Evolutionary conservation across 2,888 invertebrate genomes (phyloP), one percentile per base, ranked within the genome.

Genomic region (Tipula unca): DNA sequence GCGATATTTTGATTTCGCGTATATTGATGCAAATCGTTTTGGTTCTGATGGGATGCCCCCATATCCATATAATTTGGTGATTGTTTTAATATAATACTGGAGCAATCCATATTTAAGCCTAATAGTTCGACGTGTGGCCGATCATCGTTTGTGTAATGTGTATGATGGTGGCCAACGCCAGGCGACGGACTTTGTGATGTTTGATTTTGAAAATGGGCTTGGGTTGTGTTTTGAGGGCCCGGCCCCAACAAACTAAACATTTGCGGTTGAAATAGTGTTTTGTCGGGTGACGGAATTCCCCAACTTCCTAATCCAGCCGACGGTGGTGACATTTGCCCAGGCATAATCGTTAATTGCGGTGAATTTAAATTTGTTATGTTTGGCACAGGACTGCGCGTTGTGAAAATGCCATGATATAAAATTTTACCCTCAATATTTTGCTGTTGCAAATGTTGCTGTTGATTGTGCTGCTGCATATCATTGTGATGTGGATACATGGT

Each of bases 321-420:
- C 86, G 92, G 91, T 87, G 94, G 92, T 88, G 94, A 92, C 91
- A 92, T 93, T 86, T 91, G 91, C 6, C 89, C 91, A 32, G 89
- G 90, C 88, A 90, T 87, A 85, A 90, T 90, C 86, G 88, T 89
- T 86, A 91, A 88, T 84, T 90, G 91, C 35, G 91, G 89, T 86
- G 91, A 91, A 86, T 90, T 88, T 5, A 88, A 87, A 87, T 87
- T 87, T 13, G 88, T 87, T 85, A 88, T 87, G 85, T 89, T 89
- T 89, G 88, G 91, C 89, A 88, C 91, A 89, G 89, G 89, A 90
- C 89, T 92, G 86, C 35, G 32, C 54, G 95, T 94, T 87, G 95
- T 94, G 90, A 96, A 95, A 86, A 95, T 94, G 86, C 94, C 94
- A 87, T 94, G 93, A 91, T 95, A 95, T 88, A 92, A 92, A 89